phyloP scores from a whole-genome alignment of 2,113 vertebrate genomes.

The Gasterosteus nipponicus region DNA sequence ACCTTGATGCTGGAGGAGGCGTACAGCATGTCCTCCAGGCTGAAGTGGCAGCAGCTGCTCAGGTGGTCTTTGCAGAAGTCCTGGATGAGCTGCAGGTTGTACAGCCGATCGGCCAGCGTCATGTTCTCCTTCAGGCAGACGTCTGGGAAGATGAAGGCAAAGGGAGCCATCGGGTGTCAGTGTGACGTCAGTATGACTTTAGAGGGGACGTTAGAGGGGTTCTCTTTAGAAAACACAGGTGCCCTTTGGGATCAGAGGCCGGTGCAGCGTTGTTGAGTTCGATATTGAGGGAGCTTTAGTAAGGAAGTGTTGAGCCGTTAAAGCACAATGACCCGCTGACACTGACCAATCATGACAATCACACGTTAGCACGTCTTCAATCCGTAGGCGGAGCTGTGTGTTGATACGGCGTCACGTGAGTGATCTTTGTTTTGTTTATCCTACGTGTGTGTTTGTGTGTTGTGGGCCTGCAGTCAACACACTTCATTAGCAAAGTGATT shows the following conservation, averaged over 20 bases:
- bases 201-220: background rate
- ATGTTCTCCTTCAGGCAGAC: conserved; percentile 95
- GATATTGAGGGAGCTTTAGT: background rate
- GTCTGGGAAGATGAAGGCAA: conserved; percentile 79
- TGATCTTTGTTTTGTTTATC: conserved; percentile 14
- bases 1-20: conserved; percentile 95
- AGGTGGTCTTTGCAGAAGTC: conserved; percentile 96
- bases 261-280: background rate
- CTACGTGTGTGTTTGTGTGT: background rate
- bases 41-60: conserved; percentile 93
- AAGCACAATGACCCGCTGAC: background rate
- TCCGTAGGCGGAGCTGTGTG: conserved; percentile 14
- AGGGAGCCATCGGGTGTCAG: conserved; percentile 44
- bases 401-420: background rate
- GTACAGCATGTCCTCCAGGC: conserved; percentile 96
- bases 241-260: background rate
- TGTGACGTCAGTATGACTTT: background rate
- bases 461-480: background rate
- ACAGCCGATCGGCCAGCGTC: conserved; percentile 93
- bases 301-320: conserved; percentile 8
- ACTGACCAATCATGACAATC: conserved; percentile 32
- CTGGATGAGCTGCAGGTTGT: conserved; percentile 94
- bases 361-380: background rate
- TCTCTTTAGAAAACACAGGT: conserved; percentile 8
- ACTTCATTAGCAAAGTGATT: conserved; percentile 42